Percentiles rank a stretch among this genome's conserved stretches.
phyloP scores from a whole-genome alignment of 1,140 invertebrate species.

The Ceratoteleas bidentatus region DNA sequence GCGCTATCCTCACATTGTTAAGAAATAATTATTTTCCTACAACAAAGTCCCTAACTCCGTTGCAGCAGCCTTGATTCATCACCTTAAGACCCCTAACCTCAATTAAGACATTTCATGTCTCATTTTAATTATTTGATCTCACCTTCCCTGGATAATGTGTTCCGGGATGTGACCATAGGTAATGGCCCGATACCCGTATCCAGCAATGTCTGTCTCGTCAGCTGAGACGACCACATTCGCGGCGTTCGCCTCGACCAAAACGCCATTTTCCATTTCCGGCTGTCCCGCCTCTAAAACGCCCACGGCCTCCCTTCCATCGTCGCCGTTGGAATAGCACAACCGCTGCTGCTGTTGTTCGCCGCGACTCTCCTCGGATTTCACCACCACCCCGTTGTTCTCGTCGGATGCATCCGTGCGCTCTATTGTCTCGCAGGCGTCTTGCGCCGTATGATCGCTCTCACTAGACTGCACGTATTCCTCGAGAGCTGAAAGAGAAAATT shows the following conservation, averaged over 20 bases:
- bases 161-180: conserved; percentile 62
- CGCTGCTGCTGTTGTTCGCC: conserved; percentile 61
- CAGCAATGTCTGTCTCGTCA: conserved; percentile 50
- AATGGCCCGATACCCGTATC: conserved; percentile 57
- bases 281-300: conserved; percentile 80
- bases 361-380: conserved; percentile 57
- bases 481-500: conserved; percentile 23
- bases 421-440: conserved; percentile 12
- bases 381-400: conserved; percentile 38
- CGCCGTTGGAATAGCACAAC: conserved; percentile 67
- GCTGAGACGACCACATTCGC: conserved; percentile 60
- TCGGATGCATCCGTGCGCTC: conserved; percentile 10
- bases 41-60: too few relatives aligned
- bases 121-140: too few relatives aligned
- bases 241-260: conserved; percentile 68
- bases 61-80: too few relatives aligned
- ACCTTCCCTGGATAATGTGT: conserved; percentile 70
- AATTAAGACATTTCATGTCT: too few relatives aligned
- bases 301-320: conserved; percentile 75
- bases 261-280: conserved; percentile 80
- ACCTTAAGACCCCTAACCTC: too few relatives aligned
- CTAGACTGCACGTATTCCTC: conserved; percentile 13
- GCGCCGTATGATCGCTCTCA: conserved; percentile 22
- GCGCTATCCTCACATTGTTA: too few relatives aligned
- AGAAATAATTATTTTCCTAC: too few relatives aligned